Conservation (phyloP, 2,113 vertebrate species). For the Bagarius yarrelli region DNA sequence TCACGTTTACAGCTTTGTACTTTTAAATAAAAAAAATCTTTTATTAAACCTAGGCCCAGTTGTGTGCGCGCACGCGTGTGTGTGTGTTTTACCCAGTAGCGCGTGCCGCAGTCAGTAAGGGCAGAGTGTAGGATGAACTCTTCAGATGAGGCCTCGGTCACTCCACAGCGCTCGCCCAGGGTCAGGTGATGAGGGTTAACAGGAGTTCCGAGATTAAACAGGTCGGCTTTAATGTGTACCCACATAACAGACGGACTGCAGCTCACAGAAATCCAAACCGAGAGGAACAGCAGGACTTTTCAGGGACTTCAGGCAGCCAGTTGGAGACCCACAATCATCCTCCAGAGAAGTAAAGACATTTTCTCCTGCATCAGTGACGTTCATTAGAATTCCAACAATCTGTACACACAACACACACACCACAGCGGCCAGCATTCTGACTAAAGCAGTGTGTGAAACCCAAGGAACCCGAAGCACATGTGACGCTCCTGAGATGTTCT, state of each 20-base stretch:
- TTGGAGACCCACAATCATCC: background rate
- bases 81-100: slow-evolving; percentile 37
- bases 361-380: background rate
- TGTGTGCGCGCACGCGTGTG: background rate
- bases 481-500: too few species aligned
- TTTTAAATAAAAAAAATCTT: background rate
- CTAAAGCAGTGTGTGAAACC: background rate
- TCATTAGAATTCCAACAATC: background rate
- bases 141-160: background rate
- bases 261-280: slow-evolving; percentile 34
- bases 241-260: slow-evolving; percentile 44
- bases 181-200: slow-evolving; percentile 38
- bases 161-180: slow-evolving; percentile 41
- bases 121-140: slow-evolving; percentile 32
- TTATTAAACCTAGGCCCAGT: too few species aligned
- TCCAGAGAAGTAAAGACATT: background rate
- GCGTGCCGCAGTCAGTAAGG: slow-evolving; percentile 48
- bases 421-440: background rate
- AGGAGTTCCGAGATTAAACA: slow-evolving; percentile 21
- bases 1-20: background rate
- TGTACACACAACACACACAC: background rate
- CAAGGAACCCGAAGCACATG: background rate
- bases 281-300: background rate
- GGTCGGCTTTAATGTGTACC: slow-evolving; percentile 40
- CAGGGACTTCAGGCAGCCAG: background rate